Evolutionary conservation across 2,113 vertebrate genomes (phyloP).

Genomic region (Oplegnathus fasciatus): DNA sequence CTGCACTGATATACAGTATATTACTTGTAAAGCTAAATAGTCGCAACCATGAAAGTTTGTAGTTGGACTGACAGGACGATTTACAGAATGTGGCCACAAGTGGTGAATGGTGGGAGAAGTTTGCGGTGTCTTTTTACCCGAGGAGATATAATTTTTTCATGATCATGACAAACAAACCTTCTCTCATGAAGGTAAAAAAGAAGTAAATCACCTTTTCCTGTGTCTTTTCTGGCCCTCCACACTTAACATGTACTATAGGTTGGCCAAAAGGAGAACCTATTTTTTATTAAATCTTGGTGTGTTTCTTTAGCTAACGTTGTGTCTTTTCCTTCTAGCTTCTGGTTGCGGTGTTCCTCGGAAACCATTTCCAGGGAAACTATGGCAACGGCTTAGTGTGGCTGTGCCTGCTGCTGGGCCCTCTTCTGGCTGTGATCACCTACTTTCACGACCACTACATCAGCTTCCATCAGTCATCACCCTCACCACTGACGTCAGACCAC

Average conservation of each 20-base stretch:
- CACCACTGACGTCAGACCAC: neutral
- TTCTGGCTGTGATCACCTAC: conserved; percentile 61
- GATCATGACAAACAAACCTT: neutral
- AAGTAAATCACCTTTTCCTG: neutral
- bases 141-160: neutral
- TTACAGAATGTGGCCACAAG: neutral
- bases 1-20: neutral
- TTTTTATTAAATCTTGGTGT: neutral
- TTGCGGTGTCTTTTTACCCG: neutral
- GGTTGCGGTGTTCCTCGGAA: conserved; percentile 56
- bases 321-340: conserved; percentile 51
- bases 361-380: conserved; percentile 66
- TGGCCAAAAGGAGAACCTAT: neutral
- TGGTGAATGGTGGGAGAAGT: neutral
- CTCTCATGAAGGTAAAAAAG: neutral
- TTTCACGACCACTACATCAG: conserved; percentile 67
- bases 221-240: neutral
- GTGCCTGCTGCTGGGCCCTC: conserved; percentile 61
- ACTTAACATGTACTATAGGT: neutral
- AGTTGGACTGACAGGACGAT: neutral
- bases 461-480: conserved; percentile 4
- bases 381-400: conserved; percentile 62
- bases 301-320: neutral
- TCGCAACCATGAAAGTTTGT: neutral
- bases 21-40: neutral